Evolutionary conservation across 2,113 vertebrate species (phyloP).

Genomic region (Butorides virescens): DNA sequence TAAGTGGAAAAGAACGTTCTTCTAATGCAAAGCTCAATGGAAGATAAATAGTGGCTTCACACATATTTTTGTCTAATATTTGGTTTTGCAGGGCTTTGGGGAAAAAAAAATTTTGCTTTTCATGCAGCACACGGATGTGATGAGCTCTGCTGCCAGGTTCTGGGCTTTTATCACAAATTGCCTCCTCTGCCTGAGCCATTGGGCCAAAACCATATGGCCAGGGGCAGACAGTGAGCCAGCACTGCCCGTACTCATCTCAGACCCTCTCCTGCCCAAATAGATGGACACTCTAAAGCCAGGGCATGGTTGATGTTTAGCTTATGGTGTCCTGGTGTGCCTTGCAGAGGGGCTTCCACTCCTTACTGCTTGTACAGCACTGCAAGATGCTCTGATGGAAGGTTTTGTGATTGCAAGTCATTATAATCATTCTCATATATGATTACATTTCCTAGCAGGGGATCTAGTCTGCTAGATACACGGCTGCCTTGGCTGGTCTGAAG

Average conservation of each 20-base stretch:
- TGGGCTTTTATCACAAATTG: neutral
- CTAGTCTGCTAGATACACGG: neutral
- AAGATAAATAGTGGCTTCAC: slow-evolving; percentile 64
- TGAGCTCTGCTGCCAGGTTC: neutral
- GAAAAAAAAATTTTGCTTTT: slow-evolving; percentile 41
- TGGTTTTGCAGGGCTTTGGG: slow-evolving; percentile 32
- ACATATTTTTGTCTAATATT: slow-evolving; percentile 55
- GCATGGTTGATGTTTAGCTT: neutral
- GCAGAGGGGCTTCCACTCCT: neutral
- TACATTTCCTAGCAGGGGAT: neutral
- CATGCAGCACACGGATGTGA: neutral
- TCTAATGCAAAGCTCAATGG: neutral
- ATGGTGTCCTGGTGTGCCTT: neutral
- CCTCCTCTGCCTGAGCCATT: neutral
- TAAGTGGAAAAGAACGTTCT: neutral
- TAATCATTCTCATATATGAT: neutral
- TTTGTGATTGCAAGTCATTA: neutral
- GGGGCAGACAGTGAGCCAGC: neutral
- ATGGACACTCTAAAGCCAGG: neutral
- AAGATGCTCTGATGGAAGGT: neutral
- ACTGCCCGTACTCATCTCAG: neutral
- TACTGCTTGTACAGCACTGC: neutral
- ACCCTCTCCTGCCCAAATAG: neutral
- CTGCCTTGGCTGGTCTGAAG: neutral
- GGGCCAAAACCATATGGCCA: neutral